These are phyloP conservation scores for Meliscaeva auricollis DNA, from an alignment of 2,888 invertebrate genomes.

Conservation along the genomic window DNA sequence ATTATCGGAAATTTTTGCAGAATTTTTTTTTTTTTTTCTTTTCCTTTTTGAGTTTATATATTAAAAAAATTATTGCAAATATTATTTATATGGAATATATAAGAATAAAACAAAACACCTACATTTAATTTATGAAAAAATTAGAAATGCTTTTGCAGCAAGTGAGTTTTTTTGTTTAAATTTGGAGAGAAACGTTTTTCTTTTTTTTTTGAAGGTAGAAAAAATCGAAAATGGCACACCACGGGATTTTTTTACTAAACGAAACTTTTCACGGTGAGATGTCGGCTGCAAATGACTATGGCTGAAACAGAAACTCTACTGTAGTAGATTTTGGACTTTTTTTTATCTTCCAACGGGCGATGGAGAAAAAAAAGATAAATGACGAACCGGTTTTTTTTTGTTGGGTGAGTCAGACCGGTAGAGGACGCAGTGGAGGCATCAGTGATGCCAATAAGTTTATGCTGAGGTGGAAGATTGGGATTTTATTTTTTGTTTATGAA, in stretches of 20 bases:
- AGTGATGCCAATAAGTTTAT: constrained; percentile 54
- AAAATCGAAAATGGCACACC: constrained; percentile 77
- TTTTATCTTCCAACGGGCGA: constrained; percentile 41
- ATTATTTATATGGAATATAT: constrained; percentile 11
- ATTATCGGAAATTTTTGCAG: constrained; percentile 74
- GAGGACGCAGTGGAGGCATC: constrained; percentile 36
- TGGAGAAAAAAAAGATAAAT: constrained; percentile 32
- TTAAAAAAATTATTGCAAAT: constrained; percentile 32
- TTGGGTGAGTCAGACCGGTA: constrained; percentile 54
- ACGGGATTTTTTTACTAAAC: constrained; percentile 75
- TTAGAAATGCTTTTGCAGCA: constrained; percentile 66
- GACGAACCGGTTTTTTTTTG: constrained; percentile 62
- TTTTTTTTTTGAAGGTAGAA: constrained; percentile 57
- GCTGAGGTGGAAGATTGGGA: background rate
- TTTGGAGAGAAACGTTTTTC: constrained; percentile 51
- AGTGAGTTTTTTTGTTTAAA: constrained; percentile 44
- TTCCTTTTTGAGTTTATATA: constrained; percentile 21
- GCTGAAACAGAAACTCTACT: constrained; percentile 61
- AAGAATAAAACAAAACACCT: constrained; percentile 50
- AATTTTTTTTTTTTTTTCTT: constrained; percentile 43
- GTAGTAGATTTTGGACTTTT: constrained; percentile 66
- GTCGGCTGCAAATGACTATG: constrained; percentile 76
- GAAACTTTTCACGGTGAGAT: constrained; percentile 77
- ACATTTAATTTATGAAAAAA: constrained; percentile 65
- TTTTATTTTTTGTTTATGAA: background rate